A percentile compares a stretch with the other conserved stretches of the same genome.
phyloP scores from a whole-genome alignment of 2,113 vertebrate genomes.

The Garra rufa region DNA sequence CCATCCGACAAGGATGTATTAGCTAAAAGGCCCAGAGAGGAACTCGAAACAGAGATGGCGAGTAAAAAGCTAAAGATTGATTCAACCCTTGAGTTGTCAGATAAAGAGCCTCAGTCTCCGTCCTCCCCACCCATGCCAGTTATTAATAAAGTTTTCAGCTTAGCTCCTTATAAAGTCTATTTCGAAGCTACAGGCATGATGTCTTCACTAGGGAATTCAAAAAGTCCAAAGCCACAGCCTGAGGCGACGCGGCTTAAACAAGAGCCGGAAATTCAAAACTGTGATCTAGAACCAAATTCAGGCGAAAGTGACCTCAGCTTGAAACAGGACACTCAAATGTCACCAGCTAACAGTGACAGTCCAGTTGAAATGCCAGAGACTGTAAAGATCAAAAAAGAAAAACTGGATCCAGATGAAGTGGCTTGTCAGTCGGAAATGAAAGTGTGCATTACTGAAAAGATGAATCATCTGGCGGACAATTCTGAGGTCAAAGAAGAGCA shows the following conservation, averaged over 20 bases:
- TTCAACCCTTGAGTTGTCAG: neutral
- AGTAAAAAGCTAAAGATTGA: constrained; percentile 63
- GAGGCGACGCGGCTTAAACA: constrained; percentile 51
- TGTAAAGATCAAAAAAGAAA: constrained; percentile 68
- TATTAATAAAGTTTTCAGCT: constrained; percentile 92
- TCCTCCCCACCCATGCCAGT: constrained; percentile 89
- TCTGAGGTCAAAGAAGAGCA: constrained; percentile 43
- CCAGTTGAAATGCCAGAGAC: constrained; percentile 26
- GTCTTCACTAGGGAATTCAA: constrained; percentile 39
- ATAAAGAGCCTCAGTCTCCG: constrained; percentile 20
- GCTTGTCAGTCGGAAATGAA: constrained; percentile 35
- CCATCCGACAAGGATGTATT: constrained; percentile 26
- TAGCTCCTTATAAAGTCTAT: constrained; percentile 86
- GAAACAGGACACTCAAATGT: constrained; percentile 5
- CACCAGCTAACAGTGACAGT: neutral
- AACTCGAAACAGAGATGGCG: constrained; percentile 58
- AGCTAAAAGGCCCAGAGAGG: constrained; percentile 59
- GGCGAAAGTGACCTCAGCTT: constrained; percentile 30
- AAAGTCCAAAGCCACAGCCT: constrained; percentile 17
- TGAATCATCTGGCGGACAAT: constrained; percentile 12
- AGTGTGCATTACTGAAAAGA: neutral
- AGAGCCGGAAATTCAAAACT: constrained; percentile 51
- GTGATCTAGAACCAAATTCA: constrained; percentile 33
- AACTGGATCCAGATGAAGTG: constrained; percentile 42
- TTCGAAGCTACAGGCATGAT: constrained; percentile 69